These are phyloP conservation scores for Tringa solitaria DNA, from an alignment of 2,113 vertebrate species.

Conservation along the genomic window DNA sequence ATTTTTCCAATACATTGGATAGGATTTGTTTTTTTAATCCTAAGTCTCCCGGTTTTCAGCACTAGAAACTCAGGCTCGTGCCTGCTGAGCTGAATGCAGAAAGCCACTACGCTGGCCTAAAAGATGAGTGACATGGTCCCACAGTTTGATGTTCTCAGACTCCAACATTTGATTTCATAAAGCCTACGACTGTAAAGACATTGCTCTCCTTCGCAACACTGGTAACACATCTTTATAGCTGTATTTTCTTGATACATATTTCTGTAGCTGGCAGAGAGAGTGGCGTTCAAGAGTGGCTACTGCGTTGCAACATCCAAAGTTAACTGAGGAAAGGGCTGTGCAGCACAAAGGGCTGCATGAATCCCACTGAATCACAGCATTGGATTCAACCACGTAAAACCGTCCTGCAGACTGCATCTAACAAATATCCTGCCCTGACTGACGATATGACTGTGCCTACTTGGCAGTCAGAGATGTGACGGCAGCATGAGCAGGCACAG, in stretches of 20 bases:
- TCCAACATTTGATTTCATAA: not conserved
- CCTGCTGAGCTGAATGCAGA: not conserved
- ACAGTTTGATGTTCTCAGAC: not conserved
- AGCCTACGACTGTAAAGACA: not conserved
- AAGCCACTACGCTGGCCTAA: not conserved
- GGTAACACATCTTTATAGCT: not conserved
- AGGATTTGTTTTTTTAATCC: not conserved
- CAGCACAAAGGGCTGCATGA: not conserved
- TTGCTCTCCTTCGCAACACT: not conserved
- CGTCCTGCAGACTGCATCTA: not conserved
- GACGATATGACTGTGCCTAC: not conserved
- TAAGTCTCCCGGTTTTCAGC: not conserved
- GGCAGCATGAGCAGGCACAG: not conserved
- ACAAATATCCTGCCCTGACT: not conserved
- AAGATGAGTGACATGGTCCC: not conserved
- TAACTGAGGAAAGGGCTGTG: not conserved
- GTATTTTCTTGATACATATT: not conserved
- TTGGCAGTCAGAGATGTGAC: not conserved
- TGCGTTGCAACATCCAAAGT: not conserved
- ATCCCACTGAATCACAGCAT: not conserved
- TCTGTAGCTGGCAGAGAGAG: not conserved
- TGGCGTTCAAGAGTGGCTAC: fast-evolving
- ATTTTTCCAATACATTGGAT: not conserved
- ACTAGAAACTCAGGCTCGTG: not conserved
- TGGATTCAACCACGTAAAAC: not conserved